A percentile compares a stretch with the other conserved stretches of the same genome.
Evolutionary conservation across 2,888 invertebrate species (phyloP).

Genomic region (Pycnomerus fuliginosus): DNA sequence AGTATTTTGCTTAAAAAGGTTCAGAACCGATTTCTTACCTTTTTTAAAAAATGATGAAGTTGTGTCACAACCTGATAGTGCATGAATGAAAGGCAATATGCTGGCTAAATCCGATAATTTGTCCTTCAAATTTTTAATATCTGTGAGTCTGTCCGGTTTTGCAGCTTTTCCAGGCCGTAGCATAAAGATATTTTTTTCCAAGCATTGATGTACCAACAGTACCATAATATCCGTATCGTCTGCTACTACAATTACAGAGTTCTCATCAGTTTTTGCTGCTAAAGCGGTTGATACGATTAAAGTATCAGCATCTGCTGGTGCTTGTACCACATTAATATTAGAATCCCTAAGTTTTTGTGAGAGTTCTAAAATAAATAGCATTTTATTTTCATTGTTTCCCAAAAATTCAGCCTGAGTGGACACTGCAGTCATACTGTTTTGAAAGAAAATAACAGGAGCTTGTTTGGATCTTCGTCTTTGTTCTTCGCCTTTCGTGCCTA

Average conservation of each 20-base stretch:
- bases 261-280: neutral
- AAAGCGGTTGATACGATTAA: neutral
- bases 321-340: neutral
- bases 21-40: neutral
- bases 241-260: neutral
- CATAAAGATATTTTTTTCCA: neutral
- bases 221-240: neutral
- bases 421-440: too few relatives aligned
- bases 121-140: neutral
- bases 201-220: neutral
- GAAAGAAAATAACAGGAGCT: too few relatives aligned
- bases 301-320: neutral
- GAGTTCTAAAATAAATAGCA: neutral
- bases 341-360: neutral
- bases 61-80: slow-evolving; percentile 2
- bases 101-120: neutral
- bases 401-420: too few relatives aligned
- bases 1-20: slow-evolving; percentile 1
- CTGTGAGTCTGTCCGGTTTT: neutral
- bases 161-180: too few relatives aligned
- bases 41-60: neutral
- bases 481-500: too few relatives aligned
- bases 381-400: neutral
- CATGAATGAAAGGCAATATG: slow-evolving; percentile 6
- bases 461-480: too few relatives aligned